phyloP scores from a whole-genome alignment of 2,888 invertebrate genomes.

The Beris morrisii region DNA sequence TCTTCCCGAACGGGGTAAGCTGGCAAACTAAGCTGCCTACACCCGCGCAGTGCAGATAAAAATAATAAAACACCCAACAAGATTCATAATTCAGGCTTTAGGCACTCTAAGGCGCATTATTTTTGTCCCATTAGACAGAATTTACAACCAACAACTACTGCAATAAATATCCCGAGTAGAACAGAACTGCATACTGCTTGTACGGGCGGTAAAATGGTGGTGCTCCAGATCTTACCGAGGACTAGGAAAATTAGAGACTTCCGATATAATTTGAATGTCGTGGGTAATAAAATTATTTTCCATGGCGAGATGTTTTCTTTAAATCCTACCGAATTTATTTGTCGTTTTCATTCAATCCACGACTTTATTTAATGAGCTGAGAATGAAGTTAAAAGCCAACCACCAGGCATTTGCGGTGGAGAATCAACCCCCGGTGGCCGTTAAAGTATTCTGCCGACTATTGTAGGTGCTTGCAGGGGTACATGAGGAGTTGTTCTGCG shows the following conservation, averaged over 20 bases:
- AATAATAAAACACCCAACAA: slow-evolving; percentile 27
- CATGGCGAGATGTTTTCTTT: neutral
- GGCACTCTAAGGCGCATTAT: slow-evolving; percentile 35
- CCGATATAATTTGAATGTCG: too few relatives aligned
- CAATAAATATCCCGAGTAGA: slow-evolving; percentile 30
- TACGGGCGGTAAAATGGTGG: neutral
- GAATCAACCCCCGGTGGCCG: neutral
- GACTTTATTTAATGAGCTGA: slow-evolving; percentile 23
- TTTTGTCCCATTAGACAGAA: slow-evolving; percentile 38
- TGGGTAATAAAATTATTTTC: neutral
- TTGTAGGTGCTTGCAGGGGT: too few relatives aligned
- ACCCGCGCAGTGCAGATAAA: neutral
- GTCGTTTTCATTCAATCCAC: slow-evolving; percentile 3
- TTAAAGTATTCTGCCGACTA: too few relatives aligned
- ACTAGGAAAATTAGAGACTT: too few relatives aligned
- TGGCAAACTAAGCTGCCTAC: too few relatives aligned
- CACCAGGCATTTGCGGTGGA: neutral
- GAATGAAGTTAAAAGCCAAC: slow-evolving; percentile 6
- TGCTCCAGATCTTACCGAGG: neutral
- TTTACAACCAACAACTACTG: slow-evolving; percentile 31
- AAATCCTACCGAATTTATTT: slow-evolving; percentile 15
- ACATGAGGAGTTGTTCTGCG: neutral
- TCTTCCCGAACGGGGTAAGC: too few relatives aligned
- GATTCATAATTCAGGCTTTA: slow-evolving; percentile 37
- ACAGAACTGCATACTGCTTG: slow-evolving; percentile 3